Percentiles rank a stretch among this genome's conserved stretches.
phyloP scores from a whole-genome alignment of 2,888 invertebrate genomes.

The Ennomos quercinarius region DNA sequence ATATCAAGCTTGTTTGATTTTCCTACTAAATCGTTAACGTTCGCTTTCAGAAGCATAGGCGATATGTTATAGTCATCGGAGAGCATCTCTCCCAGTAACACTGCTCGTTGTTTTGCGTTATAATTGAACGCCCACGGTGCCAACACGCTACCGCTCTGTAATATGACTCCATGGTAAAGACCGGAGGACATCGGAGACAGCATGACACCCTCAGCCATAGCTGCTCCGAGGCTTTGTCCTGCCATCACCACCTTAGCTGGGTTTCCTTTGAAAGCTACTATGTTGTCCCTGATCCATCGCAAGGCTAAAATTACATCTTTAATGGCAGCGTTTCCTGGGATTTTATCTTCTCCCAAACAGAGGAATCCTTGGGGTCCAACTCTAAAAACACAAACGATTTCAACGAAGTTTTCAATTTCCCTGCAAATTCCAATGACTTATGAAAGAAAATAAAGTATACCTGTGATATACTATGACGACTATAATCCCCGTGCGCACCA shows the following conservation, averaged over 20 bases:
- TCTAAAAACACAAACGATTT: constrained; percentile 47
- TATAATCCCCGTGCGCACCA: constrained; percentile 66
- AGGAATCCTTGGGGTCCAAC: constrained; percentile 70
- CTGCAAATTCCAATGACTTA: background rate
- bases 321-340: constrained; percentile 73
- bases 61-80: constrained; percentile 42
- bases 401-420: background rate
- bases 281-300: constrained; percentile 76
- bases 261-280: constrained; percentile 74
- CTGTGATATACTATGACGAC: constrained; percentile 70
- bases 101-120: constrained; percentile 64
- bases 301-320: constrained; percentile 72
- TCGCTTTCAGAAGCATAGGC: constrained; percentile 45
- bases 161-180: constrained; percentile 69
- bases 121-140: constrained; percentile 76
- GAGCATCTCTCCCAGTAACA: constrained; percentile 45
- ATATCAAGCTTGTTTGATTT: constrained; percentile 55
- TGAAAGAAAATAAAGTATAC: constrained; percentile 43
- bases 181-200: constrained; percentile 61
- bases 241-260: constrained; percentile 65
- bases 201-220: constrained; percentile 67
- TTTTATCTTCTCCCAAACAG: constrained; percentile 62
- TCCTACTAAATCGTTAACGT: constrained; percentile 52
- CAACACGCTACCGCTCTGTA: constrained; percentile 73
- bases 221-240: constrained; percentile 74